Conservation (phyloP, 2,797 vertebrate species). For the Gambelia wislizenii region DNA sequence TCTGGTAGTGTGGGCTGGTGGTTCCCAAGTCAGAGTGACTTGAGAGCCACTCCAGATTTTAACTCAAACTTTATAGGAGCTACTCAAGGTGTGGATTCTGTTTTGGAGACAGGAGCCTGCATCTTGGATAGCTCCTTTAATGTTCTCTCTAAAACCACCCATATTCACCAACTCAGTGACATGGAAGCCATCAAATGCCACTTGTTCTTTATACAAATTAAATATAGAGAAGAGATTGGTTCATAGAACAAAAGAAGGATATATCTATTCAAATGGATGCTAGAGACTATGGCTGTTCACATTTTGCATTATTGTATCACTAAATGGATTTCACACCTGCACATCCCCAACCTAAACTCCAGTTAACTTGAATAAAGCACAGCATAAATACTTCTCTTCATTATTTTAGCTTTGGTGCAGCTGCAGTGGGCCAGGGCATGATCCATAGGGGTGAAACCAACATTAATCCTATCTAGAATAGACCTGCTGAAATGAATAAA, state of each 20-base stretch:
- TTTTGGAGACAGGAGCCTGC: too few species aligned
- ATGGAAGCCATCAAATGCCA: too few species aligned
- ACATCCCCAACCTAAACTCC: not conserved
- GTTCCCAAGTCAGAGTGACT: too few species aligned
- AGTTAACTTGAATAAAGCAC: not conserved
- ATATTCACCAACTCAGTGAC: too few species aligned
- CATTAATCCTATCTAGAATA: not conserved
- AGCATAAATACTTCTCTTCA: not conserved
- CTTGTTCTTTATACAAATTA: not conserved
- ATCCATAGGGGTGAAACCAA: not conserved
- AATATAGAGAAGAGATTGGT: not conserved
- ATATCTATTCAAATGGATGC: not conserved
- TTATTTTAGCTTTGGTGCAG: too few species aligned
- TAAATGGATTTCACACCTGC: not conserved
- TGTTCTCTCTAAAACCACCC: too few species aligned
- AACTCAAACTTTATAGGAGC: too few species aligned
- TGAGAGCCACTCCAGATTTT: too few species aligned
- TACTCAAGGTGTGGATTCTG: too few species aligned
- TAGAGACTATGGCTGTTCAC: not conserved
- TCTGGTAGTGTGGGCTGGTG: too few species aligned
- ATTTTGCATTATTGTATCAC: not conserved
- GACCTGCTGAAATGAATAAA: not conserved
- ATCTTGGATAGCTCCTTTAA: too few species aligned
- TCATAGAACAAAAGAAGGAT: not conserved
- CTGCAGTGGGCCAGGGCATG: not conserved